Evolutionary conservation across 1,140 invertebrate genomes (phyloP), one percentile per base, ranked within the genome.

Genomic region (Bicyclus anynana): DNA sequence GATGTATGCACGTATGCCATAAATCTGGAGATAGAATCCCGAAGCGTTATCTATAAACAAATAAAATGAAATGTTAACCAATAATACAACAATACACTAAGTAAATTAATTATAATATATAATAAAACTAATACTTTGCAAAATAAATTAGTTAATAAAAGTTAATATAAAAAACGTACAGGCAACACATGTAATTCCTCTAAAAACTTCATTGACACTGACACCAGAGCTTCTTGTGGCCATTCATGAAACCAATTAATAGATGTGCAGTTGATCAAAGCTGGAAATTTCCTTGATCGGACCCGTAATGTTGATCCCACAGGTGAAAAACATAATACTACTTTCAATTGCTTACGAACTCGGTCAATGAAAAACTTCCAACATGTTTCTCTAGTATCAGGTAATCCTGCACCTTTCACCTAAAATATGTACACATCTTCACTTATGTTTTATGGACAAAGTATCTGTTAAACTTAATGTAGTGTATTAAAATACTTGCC

Each of bases 201-300:
- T 40, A 99, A 87, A 84, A 98, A 99, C 69, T 94, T 92, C 80
- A 94, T 93, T 27, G 97, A 96, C 0, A 99, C 98, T 18, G 96
- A 97, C 44, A 97, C 93, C n/a, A 98, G 86, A 20, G 97, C 97
- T 88, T 98, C 96, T 90, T 98, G 95, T 13, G 97, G 97, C 98
- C 98, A 99, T 90, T 98, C 97, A 77, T 99, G 97, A 84, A 99
- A 99, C 97, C 97, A 99, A 86, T 98, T 97, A 59, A 98, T 97
- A 52, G 94, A 94, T 10, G 97, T 98, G 74, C 96, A 97, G 85
- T 98, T 99, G 61, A 97, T 96, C 35, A 99, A 92, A 42, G 97
- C 97, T 13, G 97, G 98, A 87, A 99, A 99, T 90, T 98, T 98
- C 64, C 97, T 91, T 29, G 96, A 95, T 69, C 97, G 91, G 27